phyloP scores from a whole-genome alignment of 2,113 vertebrate genomes.

The Ranitomeya imitator region DNA sequence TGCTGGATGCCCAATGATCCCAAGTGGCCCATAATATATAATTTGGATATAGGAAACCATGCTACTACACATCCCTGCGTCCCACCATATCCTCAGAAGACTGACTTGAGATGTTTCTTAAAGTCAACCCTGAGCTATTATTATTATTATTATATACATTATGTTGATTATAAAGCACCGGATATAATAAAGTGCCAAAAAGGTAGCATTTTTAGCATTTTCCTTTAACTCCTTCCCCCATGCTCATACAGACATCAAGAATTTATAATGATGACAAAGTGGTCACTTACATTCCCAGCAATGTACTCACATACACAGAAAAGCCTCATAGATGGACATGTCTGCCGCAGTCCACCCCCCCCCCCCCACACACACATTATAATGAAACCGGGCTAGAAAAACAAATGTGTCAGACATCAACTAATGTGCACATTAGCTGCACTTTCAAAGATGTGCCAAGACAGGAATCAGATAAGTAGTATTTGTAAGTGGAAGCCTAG shows the following conservation, averaged over 20 bases:
- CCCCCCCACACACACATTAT: neutral
- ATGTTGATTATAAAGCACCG: neutral
- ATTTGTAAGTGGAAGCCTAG: neutral
- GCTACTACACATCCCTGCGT: neutral
- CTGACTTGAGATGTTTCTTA: neutral
- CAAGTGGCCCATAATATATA: neutral
- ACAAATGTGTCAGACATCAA: neutral
- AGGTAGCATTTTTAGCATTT: neutral
- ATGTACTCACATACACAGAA: neutral
- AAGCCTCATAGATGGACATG: neutral
- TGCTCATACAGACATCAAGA: neutral
- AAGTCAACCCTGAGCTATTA: neutral
- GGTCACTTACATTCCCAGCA: conserved; percentile 12
- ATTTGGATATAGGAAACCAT: neutral
- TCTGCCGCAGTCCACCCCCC: neutral
- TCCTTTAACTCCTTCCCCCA: neutral
- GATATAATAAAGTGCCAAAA: neutral
- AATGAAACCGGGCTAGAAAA: too few species aligned
- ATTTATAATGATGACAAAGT: neutral
- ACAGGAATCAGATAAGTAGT: conserved; percentile 6
- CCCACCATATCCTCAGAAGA: neutral
- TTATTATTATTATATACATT: neutral
- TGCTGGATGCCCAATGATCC: neutral
- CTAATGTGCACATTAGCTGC: neutral
- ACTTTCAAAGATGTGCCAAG: neutral